Conservation (phyloP, 2,113 vertebrate species). For the Brachionichthys hirsutus region DNA sequence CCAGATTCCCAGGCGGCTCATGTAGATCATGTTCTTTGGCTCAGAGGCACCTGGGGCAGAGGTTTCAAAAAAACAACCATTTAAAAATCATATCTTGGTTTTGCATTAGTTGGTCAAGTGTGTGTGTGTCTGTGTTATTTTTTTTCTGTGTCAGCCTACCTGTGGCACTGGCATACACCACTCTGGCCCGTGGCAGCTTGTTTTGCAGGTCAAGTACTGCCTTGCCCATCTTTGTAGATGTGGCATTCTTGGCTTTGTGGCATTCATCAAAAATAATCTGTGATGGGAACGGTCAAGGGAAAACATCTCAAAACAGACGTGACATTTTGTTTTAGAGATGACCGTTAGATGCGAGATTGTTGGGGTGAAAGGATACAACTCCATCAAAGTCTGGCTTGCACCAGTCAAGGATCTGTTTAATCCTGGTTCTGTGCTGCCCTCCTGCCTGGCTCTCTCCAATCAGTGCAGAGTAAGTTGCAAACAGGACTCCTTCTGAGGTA, state of each 20-base stretch:
- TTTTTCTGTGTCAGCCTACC: slow-evolving; percentile 70
- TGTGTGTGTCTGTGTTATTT: background rate
- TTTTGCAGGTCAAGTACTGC: slow-evolving; percentile 96
- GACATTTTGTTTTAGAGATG: background rate
- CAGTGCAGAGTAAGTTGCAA: slow-evolving; percentile 95
- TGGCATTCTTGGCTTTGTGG: slow-evolving; percentile 99
- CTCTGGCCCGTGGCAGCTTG: slow-evolving; percentile 91
- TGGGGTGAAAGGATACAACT: slow-evolving; percentile 88
- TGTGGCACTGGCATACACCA: slow-evolving; percentile 98
- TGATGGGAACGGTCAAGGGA: slow-evolving; percentile 74
- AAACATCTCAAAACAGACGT: slow-evolving; percentile 24
- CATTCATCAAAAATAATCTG: slow-evolving; percentile 99
- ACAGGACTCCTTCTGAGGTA: slow-evolving; percentile 98
- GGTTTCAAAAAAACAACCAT: background rate
- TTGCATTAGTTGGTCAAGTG: background rate
- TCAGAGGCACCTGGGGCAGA: slow-evolving; percentile 89
- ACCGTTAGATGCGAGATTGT: background rate
- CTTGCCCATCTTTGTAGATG: slow-evolving; percentile 98
- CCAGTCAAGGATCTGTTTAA: slow-evolving; percentile 97
- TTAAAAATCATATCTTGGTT: background rate
- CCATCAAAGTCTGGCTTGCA: slow-evolving; percentile 92
- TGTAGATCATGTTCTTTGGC: slow-evolving; percentile 99
- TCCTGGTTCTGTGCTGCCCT: slow-evolving; percentile 91
- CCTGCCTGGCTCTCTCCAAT: slow-evolving; percentile 98
- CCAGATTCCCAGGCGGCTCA: slow-evolving; percentile 99